Evolutionary conservation across 2,888 invertebrate genomes (phyloP).

Genomic region (Sicus ferrugineus): DNA sequence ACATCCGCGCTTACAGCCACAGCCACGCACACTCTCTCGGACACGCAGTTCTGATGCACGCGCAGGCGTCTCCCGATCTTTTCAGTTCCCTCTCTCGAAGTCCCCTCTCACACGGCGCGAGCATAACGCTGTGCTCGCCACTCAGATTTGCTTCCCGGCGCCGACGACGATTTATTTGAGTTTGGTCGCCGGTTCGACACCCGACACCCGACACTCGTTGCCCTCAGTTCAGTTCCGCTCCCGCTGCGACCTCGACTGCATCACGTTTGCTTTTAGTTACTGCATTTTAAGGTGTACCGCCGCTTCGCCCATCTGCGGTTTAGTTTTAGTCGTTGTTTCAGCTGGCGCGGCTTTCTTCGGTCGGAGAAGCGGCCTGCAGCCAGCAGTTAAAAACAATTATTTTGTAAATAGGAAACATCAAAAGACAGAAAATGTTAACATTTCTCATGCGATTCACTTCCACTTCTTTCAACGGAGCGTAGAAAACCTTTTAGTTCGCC

Average conservation of each 20-base stretch:
- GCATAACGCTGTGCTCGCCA: slow-evolving; percentile 4
- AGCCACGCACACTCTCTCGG: background rate
- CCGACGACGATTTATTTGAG: background rate
- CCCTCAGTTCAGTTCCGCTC: background rate
- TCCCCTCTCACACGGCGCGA: background rate
- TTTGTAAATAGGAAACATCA: slow-evolving; percentile 18
- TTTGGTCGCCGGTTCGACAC: slow-evolving; percentile 2
- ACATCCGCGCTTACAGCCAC: background rate
- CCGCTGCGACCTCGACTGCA: slow-evolving; percentile 5
- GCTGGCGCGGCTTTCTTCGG: slow-evolving; percentile 2
- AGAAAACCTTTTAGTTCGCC: too few relatives aligned
- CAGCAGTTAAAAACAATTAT: slow-evolving; percentile 12
- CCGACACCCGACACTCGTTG: background rate
- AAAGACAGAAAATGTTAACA: too few relatives aligned
- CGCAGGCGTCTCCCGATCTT: slow-evolving; percentile 56
- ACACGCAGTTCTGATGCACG: slow-evolving; percentile 50
- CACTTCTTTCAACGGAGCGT: too few relatives aligned
- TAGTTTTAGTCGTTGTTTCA: slow-evolving; percentile 14
- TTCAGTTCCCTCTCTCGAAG: slow-evolving; percentile 42
- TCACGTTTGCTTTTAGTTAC: slow-evolving; percentile 31
- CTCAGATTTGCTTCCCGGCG: slow-evolving; percentile 26
- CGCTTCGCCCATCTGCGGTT: slow-evolving; percentile 2
- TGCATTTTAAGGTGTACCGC: slow-evolving; percentile 24
- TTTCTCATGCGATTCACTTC: too few relatives aligned
- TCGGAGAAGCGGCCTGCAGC: too few relatives aligned